Percentiles rank a stretch among this genome's conserved stretches.
phyloP scores from a whole-genome alignment of 2,113 vertebrate species.

The Laticauda colubrina region DNA sequence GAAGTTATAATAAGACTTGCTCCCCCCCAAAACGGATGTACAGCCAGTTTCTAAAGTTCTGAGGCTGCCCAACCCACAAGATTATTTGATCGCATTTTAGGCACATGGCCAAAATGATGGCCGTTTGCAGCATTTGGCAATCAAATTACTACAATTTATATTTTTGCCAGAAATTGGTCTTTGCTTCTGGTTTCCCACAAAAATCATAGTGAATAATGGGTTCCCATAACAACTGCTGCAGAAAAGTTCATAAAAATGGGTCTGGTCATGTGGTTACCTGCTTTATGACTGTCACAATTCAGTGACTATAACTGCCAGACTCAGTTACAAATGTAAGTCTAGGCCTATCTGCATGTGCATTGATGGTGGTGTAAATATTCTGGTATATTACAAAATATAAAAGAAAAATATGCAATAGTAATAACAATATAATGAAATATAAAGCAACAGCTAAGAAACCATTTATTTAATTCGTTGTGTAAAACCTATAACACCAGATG shows the following conservation, averaged over 20 bases:
- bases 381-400: not conserved
- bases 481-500: not conserved
- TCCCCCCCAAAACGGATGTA: not conserved
- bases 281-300: not conserved
- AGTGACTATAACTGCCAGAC: not conserved
- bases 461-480: not conserved
- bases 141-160: not conserved
- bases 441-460: not conserved
- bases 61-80: not conserved
- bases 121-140: not conserved
- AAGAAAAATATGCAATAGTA: not conserved
- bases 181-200: not conserved
- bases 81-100: not conserved
- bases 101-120: not conserved
- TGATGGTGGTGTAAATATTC: not conserved
- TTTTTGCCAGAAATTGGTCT: not conserved
- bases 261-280: not conserved
- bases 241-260: not conserved
- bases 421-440: not conserved
- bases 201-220: not conserved
- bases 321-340: not conserved
- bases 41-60: not conserved
- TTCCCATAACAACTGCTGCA: not conserved
- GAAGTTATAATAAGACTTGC: not conserved
- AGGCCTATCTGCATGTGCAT: not conserved